phyloP scores from a whole-genome alignment of 2,113 vertebrate genomes.

The Mystacornis crossleyi region DNA sequence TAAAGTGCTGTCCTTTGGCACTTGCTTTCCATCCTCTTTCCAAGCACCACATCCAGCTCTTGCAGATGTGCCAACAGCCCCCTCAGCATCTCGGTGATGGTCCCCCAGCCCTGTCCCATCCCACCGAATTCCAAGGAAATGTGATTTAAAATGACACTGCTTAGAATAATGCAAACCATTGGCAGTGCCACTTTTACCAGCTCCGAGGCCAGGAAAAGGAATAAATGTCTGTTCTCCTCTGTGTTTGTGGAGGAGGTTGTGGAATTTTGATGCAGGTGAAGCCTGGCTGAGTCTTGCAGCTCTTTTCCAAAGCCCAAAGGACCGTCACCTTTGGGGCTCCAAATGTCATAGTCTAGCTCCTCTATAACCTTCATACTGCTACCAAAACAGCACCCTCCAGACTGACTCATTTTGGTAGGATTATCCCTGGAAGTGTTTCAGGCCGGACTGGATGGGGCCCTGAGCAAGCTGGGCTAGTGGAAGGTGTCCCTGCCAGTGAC shows the following conservation, averaged over 20 bases:
- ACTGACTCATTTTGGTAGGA: background rate
- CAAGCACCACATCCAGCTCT: fast-evolving
- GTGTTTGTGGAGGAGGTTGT: background rate
- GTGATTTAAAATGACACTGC: fast-evolving
- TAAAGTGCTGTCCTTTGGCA: background rate
- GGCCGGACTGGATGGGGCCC: background rate
- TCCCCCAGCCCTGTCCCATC: fast-evolving
- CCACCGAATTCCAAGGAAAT: background rate
- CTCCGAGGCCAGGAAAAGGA: background rate
- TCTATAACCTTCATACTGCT: background rate
- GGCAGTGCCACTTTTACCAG: background rate
- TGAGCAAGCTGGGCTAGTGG: background rate
- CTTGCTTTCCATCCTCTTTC: background rate
- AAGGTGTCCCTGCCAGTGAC: fast-evolving
- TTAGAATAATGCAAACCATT: background rate
- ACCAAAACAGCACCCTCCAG: background rate
- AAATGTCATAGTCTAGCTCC: background rate
- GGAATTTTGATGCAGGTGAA: background rate
- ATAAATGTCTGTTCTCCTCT: background rate
- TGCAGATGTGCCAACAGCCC: background rate
- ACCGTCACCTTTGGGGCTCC: background rate
- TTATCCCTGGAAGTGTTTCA: background rate
- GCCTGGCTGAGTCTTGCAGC: background rate
- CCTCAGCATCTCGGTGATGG: fast-evolving
- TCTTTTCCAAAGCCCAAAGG: background rate